A percentile compares a stretch with the other conserved stretches of the same genome.
Evolutionary conservation across 1,140 invertebrate species (phyloP).

Genomic region (Bombus pyrosoma): DNA sequence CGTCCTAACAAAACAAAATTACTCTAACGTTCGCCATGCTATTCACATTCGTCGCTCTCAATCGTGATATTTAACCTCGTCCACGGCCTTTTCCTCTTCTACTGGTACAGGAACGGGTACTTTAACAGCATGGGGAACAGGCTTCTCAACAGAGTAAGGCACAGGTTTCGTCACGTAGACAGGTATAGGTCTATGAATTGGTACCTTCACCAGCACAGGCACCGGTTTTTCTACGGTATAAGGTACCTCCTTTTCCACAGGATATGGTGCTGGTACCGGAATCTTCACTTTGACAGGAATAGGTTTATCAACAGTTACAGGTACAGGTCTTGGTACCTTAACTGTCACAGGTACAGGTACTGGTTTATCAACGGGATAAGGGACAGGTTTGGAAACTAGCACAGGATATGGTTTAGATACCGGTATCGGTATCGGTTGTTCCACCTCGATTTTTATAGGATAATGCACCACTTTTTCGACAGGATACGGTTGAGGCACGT

Average conservation of each 20-base stretch:
- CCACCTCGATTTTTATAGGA: constrained; percentile 79
- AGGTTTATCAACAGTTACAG: constrained; percentile 82
- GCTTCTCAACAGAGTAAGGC: constrained; percentile 84
- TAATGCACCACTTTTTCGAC: constrained; percentile 77
- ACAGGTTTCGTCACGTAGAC: constrained; percentile 85
- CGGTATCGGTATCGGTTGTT: constrained; percentile 84
- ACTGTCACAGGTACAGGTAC: constrained; percentile 86
- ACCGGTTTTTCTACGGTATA: constrained; percentile 85
- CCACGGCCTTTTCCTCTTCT: background rate
- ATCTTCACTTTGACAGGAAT: constrained; percentile 86
- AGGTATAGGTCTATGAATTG: constrained; percentile 82
- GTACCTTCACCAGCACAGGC: constrained; percentile 84
- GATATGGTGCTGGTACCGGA: constrained; percentile 85
- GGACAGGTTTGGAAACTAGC: constrained; percentile 73
- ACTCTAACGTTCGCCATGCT: too few relatives aligned
- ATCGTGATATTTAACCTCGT: background rate
- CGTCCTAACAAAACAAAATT: background rate
- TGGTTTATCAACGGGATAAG: constrained; percentile 83
- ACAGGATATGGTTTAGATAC: constrained; percentile 83
- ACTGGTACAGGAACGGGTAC: constrained; percentile 81
- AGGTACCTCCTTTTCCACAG: constrained; percentile 85
- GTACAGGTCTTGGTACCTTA: constrained; percentile 84
- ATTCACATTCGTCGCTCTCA: background rate
- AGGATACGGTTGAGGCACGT: constrained; percentile 84
- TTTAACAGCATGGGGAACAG: constrained; percentile 72